Evolutionary conservation across 2,888 invertebrate genomes (phyloP).

Genomic region (Eurytoma adleriae): DNA sequence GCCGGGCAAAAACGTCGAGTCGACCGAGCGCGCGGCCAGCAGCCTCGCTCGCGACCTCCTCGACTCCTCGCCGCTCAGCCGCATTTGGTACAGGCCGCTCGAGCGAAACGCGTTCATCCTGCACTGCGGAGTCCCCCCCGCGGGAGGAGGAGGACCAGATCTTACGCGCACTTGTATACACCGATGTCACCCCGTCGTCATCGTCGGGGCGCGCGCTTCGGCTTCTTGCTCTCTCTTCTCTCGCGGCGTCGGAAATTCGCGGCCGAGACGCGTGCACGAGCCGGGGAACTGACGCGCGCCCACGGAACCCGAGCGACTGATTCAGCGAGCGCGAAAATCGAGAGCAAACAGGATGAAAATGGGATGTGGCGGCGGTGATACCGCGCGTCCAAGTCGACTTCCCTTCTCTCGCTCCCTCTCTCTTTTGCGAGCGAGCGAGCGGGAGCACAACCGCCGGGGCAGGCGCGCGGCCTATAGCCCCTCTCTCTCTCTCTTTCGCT

Average conservation of each 20-base stretch:
- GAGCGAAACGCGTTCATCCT: conserved; percentile 56
- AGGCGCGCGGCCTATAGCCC: neutral
- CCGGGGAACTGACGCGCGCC: conserved; percentile 2
- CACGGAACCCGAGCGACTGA: conserved; percentile 25
- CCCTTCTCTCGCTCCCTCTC: conserved; percentile 49
- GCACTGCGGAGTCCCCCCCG: neutral
- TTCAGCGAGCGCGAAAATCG: conserved; percentile 53
- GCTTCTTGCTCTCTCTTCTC: no score
- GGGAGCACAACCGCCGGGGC: neutral
- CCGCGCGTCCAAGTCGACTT: conserved; percentile 60
- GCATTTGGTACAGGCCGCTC: conserved; percentile 54
- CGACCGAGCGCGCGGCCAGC: conserved; percentile 50
- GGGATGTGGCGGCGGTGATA: conserved; percentile 66
- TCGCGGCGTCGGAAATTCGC: neutral
- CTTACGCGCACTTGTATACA: neutral
- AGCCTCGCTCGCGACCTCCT: conserved; percentile 49
- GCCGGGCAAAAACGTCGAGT: conserved; percentile 42
- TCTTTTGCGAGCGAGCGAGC: neutral
- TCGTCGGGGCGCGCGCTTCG: neutral
- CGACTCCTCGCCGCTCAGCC: conserved; percentile 52
- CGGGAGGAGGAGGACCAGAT: neutral
- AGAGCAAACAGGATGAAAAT: conserved; percentile 65
- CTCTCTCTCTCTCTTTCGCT: conserved; percentile 8
- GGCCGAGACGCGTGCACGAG: neutral
- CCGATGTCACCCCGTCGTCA: conserved; percentile 1